Conservation (phyloP, 2,113 vertebrate species). For the Aptenodytes patagonicus region DNA sequence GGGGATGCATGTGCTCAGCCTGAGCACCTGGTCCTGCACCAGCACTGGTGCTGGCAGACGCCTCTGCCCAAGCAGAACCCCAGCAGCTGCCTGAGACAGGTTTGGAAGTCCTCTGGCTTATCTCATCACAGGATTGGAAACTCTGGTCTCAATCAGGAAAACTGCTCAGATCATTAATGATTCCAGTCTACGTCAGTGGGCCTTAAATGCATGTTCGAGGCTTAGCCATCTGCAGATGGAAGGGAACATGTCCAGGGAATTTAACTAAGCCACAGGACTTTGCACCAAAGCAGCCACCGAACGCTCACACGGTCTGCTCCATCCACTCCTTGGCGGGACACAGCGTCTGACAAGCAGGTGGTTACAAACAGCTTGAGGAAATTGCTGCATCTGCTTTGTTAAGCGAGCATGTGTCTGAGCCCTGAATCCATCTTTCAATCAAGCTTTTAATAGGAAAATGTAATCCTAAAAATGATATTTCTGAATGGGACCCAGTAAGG, state of each 20-base stretch:
- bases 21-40: neutral
- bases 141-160: neutral
- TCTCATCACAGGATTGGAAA: neutral
- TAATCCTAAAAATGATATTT: neutral
- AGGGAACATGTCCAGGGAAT: neutral
- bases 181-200: neutral
- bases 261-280: neutral
- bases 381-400: slow-evolving; percentile 19
- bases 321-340: neutral
- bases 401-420: slow-evolving; percentile 5
- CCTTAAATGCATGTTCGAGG: neutral
- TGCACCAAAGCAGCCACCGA: neutral
- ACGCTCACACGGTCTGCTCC: neutral
- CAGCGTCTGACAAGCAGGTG: slow-evolving; percentile 4
- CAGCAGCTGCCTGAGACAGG: neutral
- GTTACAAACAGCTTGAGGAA: slow-evolving; percentile 15
- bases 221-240: neutral
- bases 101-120: neutral
- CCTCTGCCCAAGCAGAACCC: neutral
- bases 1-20: neutral
- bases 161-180: neutral
- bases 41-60: neutral
- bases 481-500: neutral
- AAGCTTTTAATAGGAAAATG: neutral
- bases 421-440: slow-evolving; percentile 14